A percentile compares a stretch with the other conserved stretches of the same genome.
Conservation (phyloP, 2,888 invertebrate genomes). For the Oxystoma pomonae region DNA sequence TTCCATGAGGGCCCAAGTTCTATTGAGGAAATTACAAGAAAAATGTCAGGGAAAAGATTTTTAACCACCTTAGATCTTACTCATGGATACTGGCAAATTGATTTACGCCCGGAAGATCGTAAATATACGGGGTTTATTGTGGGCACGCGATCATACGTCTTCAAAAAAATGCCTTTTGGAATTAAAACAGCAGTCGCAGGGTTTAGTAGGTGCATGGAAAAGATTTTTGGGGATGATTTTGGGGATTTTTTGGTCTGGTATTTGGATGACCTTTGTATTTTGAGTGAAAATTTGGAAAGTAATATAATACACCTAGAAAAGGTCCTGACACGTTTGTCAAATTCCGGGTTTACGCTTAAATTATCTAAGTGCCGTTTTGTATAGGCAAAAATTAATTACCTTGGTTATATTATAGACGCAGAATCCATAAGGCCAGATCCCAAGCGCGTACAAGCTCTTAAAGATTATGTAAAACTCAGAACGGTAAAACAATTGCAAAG, state of each 20-base stretch:
- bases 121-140: constrained; percentile 28
- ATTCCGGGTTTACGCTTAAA: constrained; percentile 25
- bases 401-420: constrained; percentile 26
- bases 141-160: constrained; percentile 5
- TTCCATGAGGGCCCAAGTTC: constrained; percentile 16
- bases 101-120: constrained; percentile 18
- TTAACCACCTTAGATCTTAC: constrained; percentile 27
- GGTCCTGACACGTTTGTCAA: constrained; percentile 17
- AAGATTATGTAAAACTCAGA: constrained; percentile 16
- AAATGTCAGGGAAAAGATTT: constrained; percentile 17
- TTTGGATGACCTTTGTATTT: constrained; percentile 24
- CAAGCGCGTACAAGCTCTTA: constrained; percentile 11
- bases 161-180: constrained; percentile 24
- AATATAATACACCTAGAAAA: constrained; percentile 14
- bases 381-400: constrained; percentile 17
- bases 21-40: constrained; percentile 24
- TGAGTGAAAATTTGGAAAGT: constrained; percentile 7
- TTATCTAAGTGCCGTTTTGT: constrained; percentile 28
- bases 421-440: constrained; percentile 26
- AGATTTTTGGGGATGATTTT: constrained; percentile 20
- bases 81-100: constrained; percentile 31
- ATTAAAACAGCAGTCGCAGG: constrained; percentile 20
- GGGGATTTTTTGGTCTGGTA: constrained; percentile 16
- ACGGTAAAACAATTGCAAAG: neutral
- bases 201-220: too few species aligned